These are phyloP conservation scores for Ceratitis capitata DNA, from an alignment of 1,140 invertebrate genomes.

Conservation along the genomic window DNA sequence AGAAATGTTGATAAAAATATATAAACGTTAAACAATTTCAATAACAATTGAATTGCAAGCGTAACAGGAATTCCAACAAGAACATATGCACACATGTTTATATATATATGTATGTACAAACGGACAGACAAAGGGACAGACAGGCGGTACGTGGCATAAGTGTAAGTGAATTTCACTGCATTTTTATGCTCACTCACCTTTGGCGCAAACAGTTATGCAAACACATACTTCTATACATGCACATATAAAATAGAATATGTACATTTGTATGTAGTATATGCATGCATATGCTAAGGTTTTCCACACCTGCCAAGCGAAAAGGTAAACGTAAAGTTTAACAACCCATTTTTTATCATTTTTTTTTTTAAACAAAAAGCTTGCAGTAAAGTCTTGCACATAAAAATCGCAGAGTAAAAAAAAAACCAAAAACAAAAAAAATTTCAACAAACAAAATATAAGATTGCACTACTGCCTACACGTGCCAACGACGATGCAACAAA, in stretches of 20 bases:
- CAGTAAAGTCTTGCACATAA: not conserved
- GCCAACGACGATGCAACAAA: too few species aligned
- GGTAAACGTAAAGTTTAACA: slow-evolving; percentile 27
- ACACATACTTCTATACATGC: not conserved
- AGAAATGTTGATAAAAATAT: slow-evolving; percentile 18
- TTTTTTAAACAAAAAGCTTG: too few species aligned
- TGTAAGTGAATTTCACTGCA: not conserved
- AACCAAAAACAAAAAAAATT: not conserved
- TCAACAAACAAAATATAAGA: not conserved
- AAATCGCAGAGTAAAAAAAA: not conserved
- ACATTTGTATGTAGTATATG: not conserved
- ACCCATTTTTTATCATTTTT: not conserved
- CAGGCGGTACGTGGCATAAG: not conserved
- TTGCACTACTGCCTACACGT: not conserved
- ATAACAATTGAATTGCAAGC: slow-evolving; percentile 29
- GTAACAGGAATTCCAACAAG: not conserved
- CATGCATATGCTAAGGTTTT: slow-evolving; percentile 5
- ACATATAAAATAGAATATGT: not conserved
- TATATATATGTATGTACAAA: too few species aligned
- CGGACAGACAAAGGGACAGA: not conserved
- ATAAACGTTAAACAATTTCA: slow-evolving; percentile 35
- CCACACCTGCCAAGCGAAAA: slow-evolving; percentile 6
- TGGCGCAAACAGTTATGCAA: not conserved
- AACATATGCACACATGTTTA: not conserved
- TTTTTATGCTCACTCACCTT: slow-evolving; percentile 5